Evolutionary conservation across 1,140 invertebrate species (phyloP), one percentile per base, ranked within the genome.

Genomic region (Drosophila pruinosa): DNA sequence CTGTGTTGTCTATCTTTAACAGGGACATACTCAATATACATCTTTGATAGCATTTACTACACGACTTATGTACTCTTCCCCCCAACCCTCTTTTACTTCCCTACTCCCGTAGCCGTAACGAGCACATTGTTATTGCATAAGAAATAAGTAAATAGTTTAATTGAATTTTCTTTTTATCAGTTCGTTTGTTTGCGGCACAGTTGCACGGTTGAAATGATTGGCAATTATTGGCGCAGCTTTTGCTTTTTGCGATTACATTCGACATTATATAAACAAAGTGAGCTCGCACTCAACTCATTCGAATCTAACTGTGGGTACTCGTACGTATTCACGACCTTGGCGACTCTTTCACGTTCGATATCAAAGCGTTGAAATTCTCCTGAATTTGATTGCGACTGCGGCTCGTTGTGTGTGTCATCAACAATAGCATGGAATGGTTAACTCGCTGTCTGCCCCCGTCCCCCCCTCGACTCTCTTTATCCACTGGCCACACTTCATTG

Each of bases 361-460:
- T 38, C 43, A 58, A 57, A 48, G 17, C 53, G 19, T 17, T 47
- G 31, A 47, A 59, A 24, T 48, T 67, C 43, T 67, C 28, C 56
- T 22, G 63, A 39, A 67, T 41, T 59, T n/a, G 12, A 21, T 48
- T 26, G 34, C 10, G 10, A 5, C 26, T 19, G n/a, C n/a, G n/a
- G n/a, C n/a, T n/a, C n/a, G 5, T 3, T 50, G 24, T 15, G 57
- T 67, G 63, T 59, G 63, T 67, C 63, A 67, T 59, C 54, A 15
- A 24, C 22, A 15, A 31, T 54, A 36, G 6, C 38, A 26, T n/a
- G n/a, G n/a, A n/a, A n/a, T n/a, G n/a, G n/a, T n/a, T n/a, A n/a
- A n/a, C n/a, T n/a, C n/a, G n/a, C n/a, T n/a, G n/a, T n/a, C 21
- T 17, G n/a, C 2, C 14, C 21, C 52, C 8, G 14, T 34, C 15